These are phyloP conservation scores for Agelas oroides DNA, from an alignment of 37 sponge, comb jelly and placozoan species.

Conservation along the genomic window DNA sequence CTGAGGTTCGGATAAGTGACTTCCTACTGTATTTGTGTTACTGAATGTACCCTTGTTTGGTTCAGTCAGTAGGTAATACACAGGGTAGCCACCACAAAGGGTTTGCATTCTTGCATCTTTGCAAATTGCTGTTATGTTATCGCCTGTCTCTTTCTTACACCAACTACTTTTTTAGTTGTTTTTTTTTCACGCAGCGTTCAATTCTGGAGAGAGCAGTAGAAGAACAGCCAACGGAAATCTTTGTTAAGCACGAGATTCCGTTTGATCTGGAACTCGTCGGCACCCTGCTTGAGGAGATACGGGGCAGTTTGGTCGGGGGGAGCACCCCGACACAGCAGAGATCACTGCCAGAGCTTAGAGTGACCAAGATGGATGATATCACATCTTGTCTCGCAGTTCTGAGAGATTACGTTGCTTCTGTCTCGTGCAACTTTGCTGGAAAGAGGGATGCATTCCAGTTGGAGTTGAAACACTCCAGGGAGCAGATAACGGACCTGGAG, in stretches of 20 bases:
- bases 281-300: constrained; percentile 33
- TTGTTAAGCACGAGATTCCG: constrained; percentile 65
- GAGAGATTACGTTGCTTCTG: constrained; percentile 38
- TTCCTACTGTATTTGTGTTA: too few relatives aligned
- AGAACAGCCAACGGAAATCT: constrained; percentile 71
- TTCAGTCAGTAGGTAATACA: too few relatives aligned
- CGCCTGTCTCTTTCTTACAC: too few relatives aligned
- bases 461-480: constrained; percentile 11
- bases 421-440: constrained; percentile 29
- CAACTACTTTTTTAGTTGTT: too few relatives aligned
- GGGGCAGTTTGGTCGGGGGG: constrained; percentile 21
- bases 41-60: too few relatives aligned
- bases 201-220: constrained; percentile 64
- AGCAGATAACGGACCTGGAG: constrained; percentile 49
- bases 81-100: too few relatives aligned
- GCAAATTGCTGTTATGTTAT: too few relatives aligned
- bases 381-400: constrained; percentile 61
- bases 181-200: neutral
- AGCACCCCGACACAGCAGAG: neutral
- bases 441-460: neutral
- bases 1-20: too few relatives aligned
- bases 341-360: constrained; percentile 28
- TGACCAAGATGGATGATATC: constrained; percentile 60
- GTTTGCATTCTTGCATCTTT: too few relatives aligned
- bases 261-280: constrained; percentile 59